phyloP scores from a whole-genome alignment of 2,888 invertebrate species.

The Coenonympha arcania region DNA sequence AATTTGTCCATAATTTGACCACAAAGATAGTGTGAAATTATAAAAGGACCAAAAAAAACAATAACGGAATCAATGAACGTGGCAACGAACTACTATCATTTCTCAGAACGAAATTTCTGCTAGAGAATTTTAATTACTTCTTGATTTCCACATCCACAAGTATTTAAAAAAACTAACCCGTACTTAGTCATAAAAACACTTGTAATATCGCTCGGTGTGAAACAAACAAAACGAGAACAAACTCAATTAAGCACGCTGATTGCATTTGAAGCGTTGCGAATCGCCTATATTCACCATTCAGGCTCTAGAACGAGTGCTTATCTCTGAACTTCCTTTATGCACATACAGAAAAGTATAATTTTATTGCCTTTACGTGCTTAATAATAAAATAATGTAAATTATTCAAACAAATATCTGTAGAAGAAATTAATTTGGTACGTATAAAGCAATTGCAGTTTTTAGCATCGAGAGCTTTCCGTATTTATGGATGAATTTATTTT shows the following conservation, averaged over 20 bases:
- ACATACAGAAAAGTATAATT: neutral
- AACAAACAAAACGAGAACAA: neutral
- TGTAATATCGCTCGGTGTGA: neutral
- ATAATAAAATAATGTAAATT: too few relatives aligned
- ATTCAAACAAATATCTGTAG: too few relatives aligned
- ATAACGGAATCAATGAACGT: too few relatives aligned
- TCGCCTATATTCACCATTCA: constrained; percentile 2
- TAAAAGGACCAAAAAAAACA: too few relatives aligned
- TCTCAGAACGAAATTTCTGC: too few relatives aligned
- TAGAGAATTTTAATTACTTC: too few relatives aligned
- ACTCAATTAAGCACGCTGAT: constrained; percentile 12
- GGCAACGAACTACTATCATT: too few relatives aligned
- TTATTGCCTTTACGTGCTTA: neutral
- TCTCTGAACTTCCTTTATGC: neutral
- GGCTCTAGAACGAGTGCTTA: neutral
- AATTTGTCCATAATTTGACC: neutral
- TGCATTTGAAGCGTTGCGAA: constrained; percentile 10
- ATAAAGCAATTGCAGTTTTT: too few relatives aligned
- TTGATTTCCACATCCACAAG: neutral
- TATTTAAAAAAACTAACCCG: neutral
- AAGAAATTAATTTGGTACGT: too few relatives aligned
- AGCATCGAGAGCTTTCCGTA: too few relatives aligned
- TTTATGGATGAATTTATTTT: too few relatives aligned
- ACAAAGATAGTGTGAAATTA: too few relatives aligned
- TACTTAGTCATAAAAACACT: neutral